Base-by-base conservation (phyloP, 2,797 vertebrate genomes). In the Lateolabrax maculatus region DNA sequence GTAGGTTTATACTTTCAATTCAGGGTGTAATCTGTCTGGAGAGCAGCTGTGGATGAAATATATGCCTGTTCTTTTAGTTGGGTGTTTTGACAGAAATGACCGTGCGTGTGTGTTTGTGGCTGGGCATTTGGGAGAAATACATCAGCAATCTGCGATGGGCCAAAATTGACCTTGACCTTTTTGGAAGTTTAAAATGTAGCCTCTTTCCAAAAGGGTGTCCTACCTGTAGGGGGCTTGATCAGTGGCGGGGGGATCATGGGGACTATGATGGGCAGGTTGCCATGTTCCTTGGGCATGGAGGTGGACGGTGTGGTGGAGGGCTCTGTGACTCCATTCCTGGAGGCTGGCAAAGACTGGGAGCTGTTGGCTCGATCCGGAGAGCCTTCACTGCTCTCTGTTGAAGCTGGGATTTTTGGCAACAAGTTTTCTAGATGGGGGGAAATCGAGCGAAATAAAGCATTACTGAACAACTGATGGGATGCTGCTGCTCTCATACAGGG, bases 211-310 rank as follows among this genome's bases (percentile, higher is more conserved):
- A 66, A 75, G 58, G 25, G 64, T 70, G 62, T 75, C 76, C 92
- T 97, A 99, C 98, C 98, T 97, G 98, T 95, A 93, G 98, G 96
- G 93, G 97, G 97, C 94, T 99, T 99, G 95, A 99, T 97, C 92
- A 99, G 96, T 85, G 98, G 97, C 34, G 97, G 98, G 36, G 98
- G 97, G 94, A 99, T 97, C 96, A 99, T 95, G 91, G 98, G 98
- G 88, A 98, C 96, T 80, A 98, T 97, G 92, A 99, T 97, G 93
- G 98, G 97, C 92, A 98, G 94, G 91, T 93, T 96, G 93, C 98
- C 97, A 51, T 98, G 98, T 84, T 99, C 98, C 94, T 97, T 99
- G 55, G 96, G 94, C 7, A 70, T 91, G 56, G 97, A 97, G 91
- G 97, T 96, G 94, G 97, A 97, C 49, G 97, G 96, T 83, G 95